Percentiles rank a stretch among this genome's conserved stretches.
Conservation (phyloP, 1,140 invertebrate genomes). For the Oedothorax gibbosus region DNA sequence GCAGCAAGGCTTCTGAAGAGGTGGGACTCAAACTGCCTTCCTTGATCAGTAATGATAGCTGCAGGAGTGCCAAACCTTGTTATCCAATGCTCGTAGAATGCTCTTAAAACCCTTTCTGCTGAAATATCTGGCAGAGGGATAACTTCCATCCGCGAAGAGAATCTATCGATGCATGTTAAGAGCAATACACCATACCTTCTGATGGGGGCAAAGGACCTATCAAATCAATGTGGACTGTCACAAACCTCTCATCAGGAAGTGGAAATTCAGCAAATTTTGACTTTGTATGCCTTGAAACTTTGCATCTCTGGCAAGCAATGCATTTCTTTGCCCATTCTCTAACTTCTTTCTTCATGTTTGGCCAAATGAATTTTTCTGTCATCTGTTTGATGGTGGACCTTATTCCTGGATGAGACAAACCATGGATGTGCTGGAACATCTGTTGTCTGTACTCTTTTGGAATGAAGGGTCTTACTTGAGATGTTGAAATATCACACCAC, state of each 20-base stretch:
- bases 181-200: slow-evolving; percentile 65
- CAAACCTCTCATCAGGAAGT: slow-evolving; percentile 63
- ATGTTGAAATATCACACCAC: slow-evolving; percentile 32
- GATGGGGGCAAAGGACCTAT: slow-evolving; percentile 69
- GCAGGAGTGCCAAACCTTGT: too few species aligned
- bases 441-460: neutral
- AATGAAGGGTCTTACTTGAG: neutral
- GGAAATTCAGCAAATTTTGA: slow-evolving; percentile 36
- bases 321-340: slow-evolving; percentile 23
- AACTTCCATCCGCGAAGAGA: too few species aligned
- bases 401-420: slow-evolving; percentile 35
- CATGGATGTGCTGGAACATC: slow-evolving; percentile 4
- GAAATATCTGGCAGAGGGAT: too few species aligned
- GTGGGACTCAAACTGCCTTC: too few species aligned
- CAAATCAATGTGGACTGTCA: slow-evolving; percentile 71
- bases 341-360: slow-evolving; percentile 38
- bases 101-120: too few species aligned
- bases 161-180: slow-evolving; percentile 68
- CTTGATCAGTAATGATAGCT: too few species aligned
- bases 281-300: slow-evolving; percentile 53
- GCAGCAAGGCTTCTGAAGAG: too few species aligned
- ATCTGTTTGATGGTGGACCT: slow-evolving; percentile 37
- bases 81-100: too few species aligned
- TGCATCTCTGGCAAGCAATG: slow-evolving; percentile 29
- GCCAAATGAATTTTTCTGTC: slow-evolving; percentile 48